These are phyloP conservation scores for Gallinago nigripennis DNA, from an alignment of 2,797 vertebrate species.

Conservation along the genomic window DNA sequence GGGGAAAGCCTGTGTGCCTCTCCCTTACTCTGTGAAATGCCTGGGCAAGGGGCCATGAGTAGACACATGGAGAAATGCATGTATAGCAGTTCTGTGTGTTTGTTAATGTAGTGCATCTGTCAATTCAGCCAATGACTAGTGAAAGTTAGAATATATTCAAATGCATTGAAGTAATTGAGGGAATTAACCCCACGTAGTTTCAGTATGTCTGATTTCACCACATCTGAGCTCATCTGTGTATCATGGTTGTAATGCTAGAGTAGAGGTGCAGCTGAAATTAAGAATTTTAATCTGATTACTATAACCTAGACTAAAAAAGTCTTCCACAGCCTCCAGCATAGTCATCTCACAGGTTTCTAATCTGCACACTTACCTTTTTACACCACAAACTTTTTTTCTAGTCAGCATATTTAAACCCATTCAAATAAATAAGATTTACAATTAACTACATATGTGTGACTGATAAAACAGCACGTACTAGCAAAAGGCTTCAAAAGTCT, in stretches of 20 bases:
- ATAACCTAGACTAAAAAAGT: background rate
- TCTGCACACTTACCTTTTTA: background rate
- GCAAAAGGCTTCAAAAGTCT: background rate
- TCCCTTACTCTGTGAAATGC: background rate
- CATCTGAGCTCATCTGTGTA: background rate
- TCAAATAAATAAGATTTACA: background rate
- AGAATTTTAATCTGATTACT: background rate
- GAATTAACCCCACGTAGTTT: background rate
- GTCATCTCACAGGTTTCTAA: background rate
- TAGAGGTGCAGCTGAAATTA: background rate
- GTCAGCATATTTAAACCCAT: background rate
- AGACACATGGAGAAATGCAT: background rate
- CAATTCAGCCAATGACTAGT: background rate
- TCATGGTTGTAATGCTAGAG: background rate
- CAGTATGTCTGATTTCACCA: background rate
- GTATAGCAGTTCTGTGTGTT: background rate
- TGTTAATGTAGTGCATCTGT: background rate
- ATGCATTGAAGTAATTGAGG: background rate
- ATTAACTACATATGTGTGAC: background rate
- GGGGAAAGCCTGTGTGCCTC: background rate
- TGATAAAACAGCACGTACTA: background rate
- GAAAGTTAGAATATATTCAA: background rate
- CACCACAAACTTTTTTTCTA: background rate
- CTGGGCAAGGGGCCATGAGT: fast-evolving
- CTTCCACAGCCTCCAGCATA: background rate